Evolutionary conservation across 1,140 invertebrate genomes (phyloP).

Genomic region (Drosophila bocki): DNA sequence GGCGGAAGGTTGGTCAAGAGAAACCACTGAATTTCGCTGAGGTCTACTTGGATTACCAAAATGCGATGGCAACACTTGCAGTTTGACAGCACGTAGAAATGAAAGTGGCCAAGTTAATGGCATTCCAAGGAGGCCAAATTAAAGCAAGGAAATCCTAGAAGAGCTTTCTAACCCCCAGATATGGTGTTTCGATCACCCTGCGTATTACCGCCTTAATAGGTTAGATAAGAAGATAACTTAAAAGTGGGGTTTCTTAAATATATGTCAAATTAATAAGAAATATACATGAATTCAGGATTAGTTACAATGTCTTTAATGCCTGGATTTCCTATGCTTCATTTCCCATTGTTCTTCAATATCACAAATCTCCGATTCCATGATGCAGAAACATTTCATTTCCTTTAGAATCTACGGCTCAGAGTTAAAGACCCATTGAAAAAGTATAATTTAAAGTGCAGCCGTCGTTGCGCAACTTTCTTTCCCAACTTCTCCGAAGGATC

Average conservation of each 20-base stretch:
- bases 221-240: too few relatives aligned
- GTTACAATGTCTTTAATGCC: neutral
- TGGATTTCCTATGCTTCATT: neutral
- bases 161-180: neutral
- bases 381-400: neutral
- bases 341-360: neutral
- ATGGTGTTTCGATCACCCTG: neutral
- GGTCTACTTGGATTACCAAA: conserved; percentile 41
- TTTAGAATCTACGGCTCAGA: neutral
- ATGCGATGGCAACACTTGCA: conserved; percentile 26
- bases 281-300: too few relatives aligned
- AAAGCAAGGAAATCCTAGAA: conserved; percentile 6
- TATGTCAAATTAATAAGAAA: neutral
- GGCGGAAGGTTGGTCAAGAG: conserved; percentile 1
- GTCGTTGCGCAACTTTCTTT: conserved; percentile 12
- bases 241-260: too few relatives aligned
- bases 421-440: conserved; percentile 13
- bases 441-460: conserved; percentile 31
- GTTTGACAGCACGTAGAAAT: conserved; percentile 22
- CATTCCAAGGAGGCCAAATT: conserved; percentile 21
- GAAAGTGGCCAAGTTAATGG: conserved; percentile 27
- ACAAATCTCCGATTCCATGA: neutral
- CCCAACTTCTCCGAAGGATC: conserved; percentile 24
- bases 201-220: neutral
- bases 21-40: conserved; percentile 37